Evolutionary conservation across 1,140 invertebrate genomes (phyloP), one percentile per base, ranked within the genome.

Genomic region (Laupala kohalensis): DNA sequence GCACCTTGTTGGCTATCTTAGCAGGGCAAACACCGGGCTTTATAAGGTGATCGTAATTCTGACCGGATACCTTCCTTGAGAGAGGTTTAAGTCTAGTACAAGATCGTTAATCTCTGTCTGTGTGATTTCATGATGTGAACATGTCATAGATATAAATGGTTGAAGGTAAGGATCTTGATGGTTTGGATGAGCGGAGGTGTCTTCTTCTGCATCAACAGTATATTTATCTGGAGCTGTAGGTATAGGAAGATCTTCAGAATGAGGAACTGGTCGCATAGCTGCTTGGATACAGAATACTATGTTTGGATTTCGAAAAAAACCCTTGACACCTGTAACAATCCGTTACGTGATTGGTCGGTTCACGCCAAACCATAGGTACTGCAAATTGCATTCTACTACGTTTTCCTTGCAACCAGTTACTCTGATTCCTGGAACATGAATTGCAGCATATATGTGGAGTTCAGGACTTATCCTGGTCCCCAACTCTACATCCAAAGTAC

Each of bases 251-350:
- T 63, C 62, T 63, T n/a, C 62, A 63, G 62, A 63, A 63, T 63
- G 62, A 63, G 62, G 13, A 63, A 63, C 62, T 63, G 62, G 62
- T 63, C 62, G n/a, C 62, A 63, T 63, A 63, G 62, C 62, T 13
- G 62, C 13, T 15, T 63, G 62, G 13, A 63, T n/a, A n/a, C n/a
- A n/a, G n/a, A n/a, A n/a, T n/a, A 63, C 13, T 63, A 15, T 63
- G 62, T 63, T 63, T 63, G 62, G 62, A 63, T 63, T 63, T 63
- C n/a, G n/a, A 63, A 63, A n/a, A 63, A n/a, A 63, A 63, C 62
- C 62, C 62, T n/a, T 63, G n/a, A n/a, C 62, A 63, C 13, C 13
- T 15, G 62, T 63, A 63, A 63, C 62, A 63, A 63, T 63, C 62
- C 62, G n/a, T 63, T 63, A 63, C 62, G 62, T n/a, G n/a, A 63